phyloP scores from a whole-genome alignment of 1,140 invertebrate genomes.

The Listronotus oregonensis region DNA sequence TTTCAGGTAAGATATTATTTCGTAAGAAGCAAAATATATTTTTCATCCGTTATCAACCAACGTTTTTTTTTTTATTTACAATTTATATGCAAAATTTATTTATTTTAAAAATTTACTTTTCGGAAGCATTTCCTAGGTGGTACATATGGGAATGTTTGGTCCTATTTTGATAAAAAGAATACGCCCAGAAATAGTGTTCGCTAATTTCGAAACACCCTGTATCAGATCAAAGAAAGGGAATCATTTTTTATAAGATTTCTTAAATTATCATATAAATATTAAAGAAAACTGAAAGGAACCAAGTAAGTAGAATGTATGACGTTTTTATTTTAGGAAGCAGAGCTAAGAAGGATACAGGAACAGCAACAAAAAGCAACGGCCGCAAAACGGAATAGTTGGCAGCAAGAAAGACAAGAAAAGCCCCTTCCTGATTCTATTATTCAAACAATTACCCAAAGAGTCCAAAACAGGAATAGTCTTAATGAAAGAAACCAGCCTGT shows the following conservation, averaged over 20 bases:
- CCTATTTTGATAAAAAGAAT: too few species aligned
- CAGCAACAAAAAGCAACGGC: constrained; percentile 63
- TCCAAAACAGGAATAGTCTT: constrained; percentile 63
- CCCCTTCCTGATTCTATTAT: constrained; percentile 72
- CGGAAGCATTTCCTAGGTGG: too few species aligned
- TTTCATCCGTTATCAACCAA: neutral
- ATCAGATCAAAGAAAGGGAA: too few species aligned
- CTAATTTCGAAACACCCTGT: too few species aligned
- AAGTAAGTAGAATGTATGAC: too few species aligned
- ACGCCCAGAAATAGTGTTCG: too few species aligned
- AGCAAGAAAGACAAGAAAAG: constrained; percentile 54
- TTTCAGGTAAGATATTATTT: constrained; percentile 67
- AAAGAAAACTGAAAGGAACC: too few species aligned
- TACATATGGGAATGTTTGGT: too few species aligned
- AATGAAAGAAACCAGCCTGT: constrained; percentile 41
- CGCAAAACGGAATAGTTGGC: constrained; percentile 43
- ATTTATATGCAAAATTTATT: neutral
- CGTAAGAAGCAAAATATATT: neutral
- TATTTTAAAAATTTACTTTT: too few species aligned
- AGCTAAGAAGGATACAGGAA: constrained; percentile 79
- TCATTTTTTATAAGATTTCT: too few species aligned
- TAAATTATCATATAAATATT: too few species aligned
- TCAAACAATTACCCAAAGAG: constrained; percentile 72
- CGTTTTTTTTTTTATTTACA: neutral
- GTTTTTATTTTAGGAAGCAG: constrained; percentile 76